phyloP scores from a whole-genome alignment of 1,140 invertebrate genomes.

The Drosophila sucinea region DNA sequence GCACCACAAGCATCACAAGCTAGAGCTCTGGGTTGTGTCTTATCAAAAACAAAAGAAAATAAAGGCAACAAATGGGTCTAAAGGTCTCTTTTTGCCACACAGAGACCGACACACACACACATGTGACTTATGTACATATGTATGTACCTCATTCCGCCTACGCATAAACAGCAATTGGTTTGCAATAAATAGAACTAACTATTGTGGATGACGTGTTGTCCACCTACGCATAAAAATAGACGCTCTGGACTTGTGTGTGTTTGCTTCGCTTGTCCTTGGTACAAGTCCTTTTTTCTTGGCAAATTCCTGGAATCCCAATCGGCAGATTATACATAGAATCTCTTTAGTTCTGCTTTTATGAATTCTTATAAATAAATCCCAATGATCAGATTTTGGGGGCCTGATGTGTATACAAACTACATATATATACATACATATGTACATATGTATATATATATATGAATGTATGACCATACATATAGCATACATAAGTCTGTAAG shows the following conservation, averaged over 20 bases:
- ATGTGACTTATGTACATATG: not conserved
- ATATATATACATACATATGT: no score
- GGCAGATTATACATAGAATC: no score
- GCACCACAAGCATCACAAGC: conserved; percentile 9
- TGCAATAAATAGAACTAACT: conserved; percentile 8
- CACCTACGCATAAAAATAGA: not conserved
- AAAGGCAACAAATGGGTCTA: conserved; percentile 12
- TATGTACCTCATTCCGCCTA: not conserved
- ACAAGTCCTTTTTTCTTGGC: not conserved
- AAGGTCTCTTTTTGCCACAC: conserved; percentile 3
- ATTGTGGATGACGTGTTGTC: conserved; percentile 3
- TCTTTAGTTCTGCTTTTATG: no score
- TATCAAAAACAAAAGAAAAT: conserved; percentile 6
- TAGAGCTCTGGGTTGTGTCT: not conserved
- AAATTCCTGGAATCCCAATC: no score
- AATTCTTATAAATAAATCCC: no score
- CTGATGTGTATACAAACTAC: no score
- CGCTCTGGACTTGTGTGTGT: not conserved
- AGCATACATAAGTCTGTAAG: no score
- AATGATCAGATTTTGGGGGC: no score
- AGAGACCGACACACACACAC: not conserved
- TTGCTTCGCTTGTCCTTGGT: not conserved
- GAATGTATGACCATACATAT: no score
- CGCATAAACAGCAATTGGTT: conserved; percentile 12
- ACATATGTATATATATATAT: no score